Evolutionary conservation across 2,113 vertebrate species (phyloP), one percentile per base, ranked within the genome.

Genomic region (Salvelinus namaycush): DNA sequence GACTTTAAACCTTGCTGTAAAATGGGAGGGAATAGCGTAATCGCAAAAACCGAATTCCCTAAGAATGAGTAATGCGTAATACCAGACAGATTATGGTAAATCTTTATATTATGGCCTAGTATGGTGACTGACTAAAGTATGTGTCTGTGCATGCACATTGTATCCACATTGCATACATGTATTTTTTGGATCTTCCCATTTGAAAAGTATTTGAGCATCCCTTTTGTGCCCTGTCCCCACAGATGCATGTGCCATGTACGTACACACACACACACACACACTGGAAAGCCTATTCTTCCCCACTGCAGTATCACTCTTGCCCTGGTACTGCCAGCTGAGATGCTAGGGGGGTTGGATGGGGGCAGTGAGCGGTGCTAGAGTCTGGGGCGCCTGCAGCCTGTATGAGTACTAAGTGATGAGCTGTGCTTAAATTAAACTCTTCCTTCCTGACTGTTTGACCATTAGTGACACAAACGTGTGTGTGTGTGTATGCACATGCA

Each of bases 261-360:
- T 54, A 69, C 68, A 76, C 68, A 74, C 74, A 82, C 62, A 69
- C 80, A 76, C 68, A 74, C 74, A 82, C 62, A 69, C 80, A 84
- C 66, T 75, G 77, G 27, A 54, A 78, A 69, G 51, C 27, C 26
- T 76, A 44, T 2, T 76, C 31, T 87, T 66, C 83, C 73, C 48
- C 14, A 26, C 3, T 34, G 73, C 29, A 54, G 80, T 92, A 78
- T 83, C 79, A 69, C 78, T 80, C 82, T 77, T 84, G 72, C 73
- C 77, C 87, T 89, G 90, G 86, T 64, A 84, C 86, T 64, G 70
- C 79, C 85, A 75, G 87, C 87, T 88, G 87, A 72, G 66, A 27
- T 14, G 67, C 26, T 26, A 3, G 34, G 29, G 18, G 20, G 59
- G 59, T 62, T 62, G 31, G 31, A 34, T 4, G 5, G 26, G 62